Percentiles rank a stretch among this genome's conserved stretches.
These are phyloP conservation scores for Chaenogobius annularis DNA, from an alignment of 2,113 vertebrate genomes.

Conservation along the genomic window DNA sequence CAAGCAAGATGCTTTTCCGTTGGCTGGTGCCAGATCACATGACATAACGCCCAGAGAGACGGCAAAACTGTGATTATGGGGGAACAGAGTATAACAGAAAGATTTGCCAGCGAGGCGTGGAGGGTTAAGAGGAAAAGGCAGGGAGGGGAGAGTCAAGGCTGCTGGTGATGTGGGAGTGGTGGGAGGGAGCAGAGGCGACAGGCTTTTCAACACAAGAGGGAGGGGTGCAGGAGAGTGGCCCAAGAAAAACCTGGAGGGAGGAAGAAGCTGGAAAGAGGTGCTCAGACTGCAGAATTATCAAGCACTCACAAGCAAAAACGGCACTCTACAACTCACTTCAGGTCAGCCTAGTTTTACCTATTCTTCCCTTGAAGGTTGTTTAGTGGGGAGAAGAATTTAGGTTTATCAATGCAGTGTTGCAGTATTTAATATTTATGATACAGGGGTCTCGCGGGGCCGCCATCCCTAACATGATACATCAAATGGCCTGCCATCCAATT, in stretches of 20 bases:
- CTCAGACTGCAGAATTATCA: background rate
- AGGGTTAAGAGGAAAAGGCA: slow-evolving; percentile 12
- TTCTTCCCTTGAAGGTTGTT: background rate
- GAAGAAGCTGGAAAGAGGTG: background rate
- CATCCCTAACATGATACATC: too few species aligned
- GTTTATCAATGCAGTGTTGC: background rate
- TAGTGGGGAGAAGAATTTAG: background rate
- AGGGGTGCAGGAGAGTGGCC: background rate
- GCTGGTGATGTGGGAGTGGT: slow-evolving; percentile 1
- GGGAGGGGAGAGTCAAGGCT: slow-evolving; percentile 7
- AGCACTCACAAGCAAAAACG: background rate
- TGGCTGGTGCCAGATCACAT: slow-evolving; percentile 67
- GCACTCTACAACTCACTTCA: background rate
- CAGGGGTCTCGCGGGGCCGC: too few species aligned
- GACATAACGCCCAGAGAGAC: slow-evolving; percentile 47
- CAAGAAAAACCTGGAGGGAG: background rate
- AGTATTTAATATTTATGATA: too few species aligned
- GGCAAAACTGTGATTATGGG: slow-evolving; percentile 37
- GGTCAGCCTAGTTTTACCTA: background rate
- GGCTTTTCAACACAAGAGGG: slow-evolving; percentile 26
- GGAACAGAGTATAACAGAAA: slow-evolving; percentile 53
- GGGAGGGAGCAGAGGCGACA: slow-evolving; percentile 12
- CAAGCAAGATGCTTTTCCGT: slow-evolving; percentile 56
- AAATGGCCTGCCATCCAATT: too few species aligned
- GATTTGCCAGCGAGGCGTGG: slow-evolving; percentile 43